Percentiles rank a stretch among this genome's conserved stretches.
These are phyloP conservation scores for Pogonocherus hispidulus DNA, from an alignment of 2,888 invertebrate genomes.

Conservation along the genomic window DNA sequence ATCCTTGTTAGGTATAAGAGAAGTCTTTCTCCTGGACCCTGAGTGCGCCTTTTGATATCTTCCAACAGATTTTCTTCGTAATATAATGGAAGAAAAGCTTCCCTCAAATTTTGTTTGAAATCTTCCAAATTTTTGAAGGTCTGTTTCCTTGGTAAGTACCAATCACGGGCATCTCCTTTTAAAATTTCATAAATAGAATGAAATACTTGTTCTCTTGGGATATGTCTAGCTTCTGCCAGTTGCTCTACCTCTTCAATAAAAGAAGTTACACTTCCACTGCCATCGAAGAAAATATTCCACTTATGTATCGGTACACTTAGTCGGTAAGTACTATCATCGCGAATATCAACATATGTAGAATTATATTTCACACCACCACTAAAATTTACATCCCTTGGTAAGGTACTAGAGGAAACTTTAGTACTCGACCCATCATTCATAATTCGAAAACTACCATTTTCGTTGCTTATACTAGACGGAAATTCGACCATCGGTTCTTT, in stretches of 20 bases:
- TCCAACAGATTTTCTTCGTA: constrained; percentile 46
- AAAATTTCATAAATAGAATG: constrained; percentile 17
- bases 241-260: constrained; percentile 26
- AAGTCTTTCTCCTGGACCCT: constrained; percentile 43
- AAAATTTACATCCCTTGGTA: neutral
- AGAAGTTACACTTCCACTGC: constrained; percentile 9
- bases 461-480: neutral
- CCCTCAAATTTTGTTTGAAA: constrained; percentile 16
- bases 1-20: constrained; percentile 45
- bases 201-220: constrained; percentile 7
- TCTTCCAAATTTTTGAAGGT: constrained; percentile 20
- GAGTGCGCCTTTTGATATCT: constrained; percentile 44
- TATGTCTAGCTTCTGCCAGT: constrained; percentile 14
- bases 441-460: neutral
- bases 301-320: neutral
- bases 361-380: no score
- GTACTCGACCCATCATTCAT: neutral
- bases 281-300: constrained; percentile 8
- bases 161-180: no score
- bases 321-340: neutral
- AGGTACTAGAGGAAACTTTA: no score
- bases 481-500: neutral
- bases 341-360: no score
- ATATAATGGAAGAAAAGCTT: constrained; percentile 42
- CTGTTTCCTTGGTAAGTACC: neutral